Evolutionary conservation across 2,113 vertebrate genomes (phyloP).

Genomic region (Murina feae): DNA sequence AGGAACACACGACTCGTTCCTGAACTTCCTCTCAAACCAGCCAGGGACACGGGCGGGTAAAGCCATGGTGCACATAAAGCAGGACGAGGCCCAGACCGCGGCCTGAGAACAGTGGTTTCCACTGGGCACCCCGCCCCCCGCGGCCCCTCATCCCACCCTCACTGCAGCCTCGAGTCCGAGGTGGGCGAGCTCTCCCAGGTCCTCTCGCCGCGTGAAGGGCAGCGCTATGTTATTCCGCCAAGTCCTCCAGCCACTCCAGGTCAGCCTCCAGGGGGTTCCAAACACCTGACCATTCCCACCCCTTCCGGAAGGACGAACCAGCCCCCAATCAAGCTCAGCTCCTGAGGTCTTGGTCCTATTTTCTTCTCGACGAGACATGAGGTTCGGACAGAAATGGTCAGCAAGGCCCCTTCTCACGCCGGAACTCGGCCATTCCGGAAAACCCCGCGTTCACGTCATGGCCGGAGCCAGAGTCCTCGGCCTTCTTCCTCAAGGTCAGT

Average conservation of each 20-base stretch:
- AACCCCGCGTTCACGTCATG: rapidly evolving
- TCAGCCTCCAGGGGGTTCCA: neutral
- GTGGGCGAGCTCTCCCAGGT: neutral
- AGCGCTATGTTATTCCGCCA: neutral
- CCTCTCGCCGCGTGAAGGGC: neutral
- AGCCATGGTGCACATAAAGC: neutral
- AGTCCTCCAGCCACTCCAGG: neutral
- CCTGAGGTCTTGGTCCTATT: neutral
- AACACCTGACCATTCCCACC: neutral
- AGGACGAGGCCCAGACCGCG: neutral
- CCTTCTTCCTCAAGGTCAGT: neutral
- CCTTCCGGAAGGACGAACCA: neutral
- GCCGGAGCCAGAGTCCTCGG: neutral
- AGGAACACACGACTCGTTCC: neutral
- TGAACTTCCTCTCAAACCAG: neutral
- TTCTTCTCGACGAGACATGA: rapidly evolving
- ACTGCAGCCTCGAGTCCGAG: neutral
- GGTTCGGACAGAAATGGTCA: neutral
- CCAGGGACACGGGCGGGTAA: rapidly evolving
- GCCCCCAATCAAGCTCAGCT: rapidly evolving
- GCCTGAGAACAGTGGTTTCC: rapidly evolving
- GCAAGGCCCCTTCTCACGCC: neutral
- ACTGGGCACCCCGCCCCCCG: no score
- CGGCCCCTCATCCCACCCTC: neutral
- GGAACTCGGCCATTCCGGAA: neutral